phyloP scores from a whole-genome alignment of 2,797 vertebrate species.

The Pangasius macronema region DNA sequence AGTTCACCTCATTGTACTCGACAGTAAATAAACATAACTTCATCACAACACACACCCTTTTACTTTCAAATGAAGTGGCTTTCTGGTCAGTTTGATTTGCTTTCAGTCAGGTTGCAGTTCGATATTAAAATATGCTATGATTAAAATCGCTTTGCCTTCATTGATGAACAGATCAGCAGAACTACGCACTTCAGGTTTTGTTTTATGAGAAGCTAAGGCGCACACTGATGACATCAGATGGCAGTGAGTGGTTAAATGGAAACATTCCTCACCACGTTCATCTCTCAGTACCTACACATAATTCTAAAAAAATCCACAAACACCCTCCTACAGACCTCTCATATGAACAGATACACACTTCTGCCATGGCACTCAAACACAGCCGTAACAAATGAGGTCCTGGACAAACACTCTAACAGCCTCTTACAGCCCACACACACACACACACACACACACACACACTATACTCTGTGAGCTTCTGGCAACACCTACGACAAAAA shows the following conservation, averaged over 20 bases:
- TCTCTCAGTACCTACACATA: neutral
- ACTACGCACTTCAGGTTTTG: neutral
- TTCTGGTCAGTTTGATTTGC: neutral
- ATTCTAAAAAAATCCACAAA: neutral
- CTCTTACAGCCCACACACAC: slow-evolving; percentile 8
- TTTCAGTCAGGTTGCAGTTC: neutral
- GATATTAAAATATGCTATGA: neutral
- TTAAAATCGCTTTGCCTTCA: neutral
- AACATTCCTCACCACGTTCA: neutral
- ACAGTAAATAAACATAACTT: neutral
- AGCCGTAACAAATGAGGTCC: neutral
- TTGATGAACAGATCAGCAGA: neutral
- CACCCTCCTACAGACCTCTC: neutral
- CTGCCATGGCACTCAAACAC: neutral
- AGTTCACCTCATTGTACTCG: neutral
- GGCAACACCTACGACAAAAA: neutral
- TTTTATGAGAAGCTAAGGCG: neutral
- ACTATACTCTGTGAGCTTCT: neutral
- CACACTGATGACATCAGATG: slow-evolving; percentile 1
- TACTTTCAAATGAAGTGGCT: neutral
- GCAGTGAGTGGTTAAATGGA: neutral
- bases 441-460: slow-evolving; percentile 10
- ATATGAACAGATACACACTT: neutral
- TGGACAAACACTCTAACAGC: neutral
- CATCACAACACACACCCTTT: neutral